Evolutionary conservation across 2,888 invertebrate genomes (phyloP).

Genomic region (Corythucha ciliata): DNA sequence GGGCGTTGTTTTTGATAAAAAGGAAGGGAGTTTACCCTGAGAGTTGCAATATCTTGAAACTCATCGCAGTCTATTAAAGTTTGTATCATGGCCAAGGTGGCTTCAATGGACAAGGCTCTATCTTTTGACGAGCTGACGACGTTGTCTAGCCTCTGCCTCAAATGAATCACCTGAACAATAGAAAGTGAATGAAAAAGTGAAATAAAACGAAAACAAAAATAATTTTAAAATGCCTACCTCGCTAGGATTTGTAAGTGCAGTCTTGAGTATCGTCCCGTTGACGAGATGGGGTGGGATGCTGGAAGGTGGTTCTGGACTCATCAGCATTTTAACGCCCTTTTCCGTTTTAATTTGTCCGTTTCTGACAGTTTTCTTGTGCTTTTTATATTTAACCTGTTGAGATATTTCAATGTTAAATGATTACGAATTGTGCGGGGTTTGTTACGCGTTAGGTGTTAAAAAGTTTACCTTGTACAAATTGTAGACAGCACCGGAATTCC

Average conservation of each 20-base stretch:
- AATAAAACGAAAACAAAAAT: slow-evolving; percentile 12
- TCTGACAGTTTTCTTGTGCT: slow-evolving; percentile 77
- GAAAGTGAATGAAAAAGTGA: background rate
- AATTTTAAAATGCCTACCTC: slow-evolving; percentile 49
- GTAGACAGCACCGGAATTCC: slow-evolving; percentile 97
- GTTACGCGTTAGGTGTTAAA: background rate
- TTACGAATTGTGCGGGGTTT: background rate
- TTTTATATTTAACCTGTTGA: slow-evolving; percentile 83
- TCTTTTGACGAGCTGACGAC: slow-evolving; percentile 77
- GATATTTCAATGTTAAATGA: slow-evolving; percentile 24
- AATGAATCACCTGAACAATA: slow-evolving; percentile 57
- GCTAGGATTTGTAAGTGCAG: slow-evolving; percentile 87
- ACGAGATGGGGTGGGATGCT: slow-evolving; percentile 63
- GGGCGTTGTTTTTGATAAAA: background rate
- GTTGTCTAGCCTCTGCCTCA: slow-evolving; percentile 78
- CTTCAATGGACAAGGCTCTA: slow-evolving; percentile 70
- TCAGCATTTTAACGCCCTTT: slow-evolving; percentile 37
- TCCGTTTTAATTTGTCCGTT: slow-evolving; percentile 41
- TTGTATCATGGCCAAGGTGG: slow-evolving; percentile 79
- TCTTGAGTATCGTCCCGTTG: slow-evolving; percentile 87
- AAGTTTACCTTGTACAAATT: slow-evolving; percentile 83
- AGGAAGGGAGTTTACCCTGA: slow-evolving; percentile 43
- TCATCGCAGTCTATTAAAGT: slow-evolving; percentile 93
- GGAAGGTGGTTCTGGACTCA: slow-evolving; percentile 41
- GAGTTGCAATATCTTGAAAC: slow-evolving; percentile 90